Conservation (phyloP, 1,140 invertebrate species). For the Drosophila grimshawi region DNA sequence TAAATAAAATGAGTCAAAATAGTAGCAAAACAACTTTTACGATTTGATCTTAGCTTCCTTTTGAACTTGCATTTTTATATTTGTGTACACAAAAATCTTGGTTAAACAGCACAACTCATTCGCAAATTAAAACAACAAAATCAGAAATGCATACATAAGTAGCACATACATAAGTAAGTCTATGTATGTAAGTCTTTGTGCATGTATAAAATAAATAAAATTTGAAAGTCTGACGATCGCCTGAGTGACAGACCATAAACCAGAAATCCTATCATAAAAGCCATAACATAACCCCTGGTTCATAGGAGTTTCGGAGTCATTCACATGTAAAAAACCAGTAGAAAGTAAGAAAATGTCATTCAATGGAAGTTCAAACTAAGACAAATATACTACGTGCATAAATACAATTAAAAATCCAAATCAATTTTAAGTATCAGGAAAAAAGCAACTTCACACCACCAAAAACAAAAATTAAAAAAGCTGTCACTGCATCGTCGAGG, state of each 20-base stretch:
- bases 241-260: conserved; percentile 21
- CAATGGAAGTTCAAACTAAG: conserved; percentile 6
- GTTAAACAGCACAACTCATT: too few relatives aligned
- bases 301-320: conserved; percentile 11
- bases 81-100: too few relatives aligned
- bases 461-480: conserved; percentile 14
- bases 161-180: neutral
- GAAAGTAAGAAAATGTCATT: neutral
- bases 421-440: conserved; percentile 44
- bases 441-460: conserved; percentile 25
- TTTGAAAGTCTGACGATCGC: conserved; percentile 23
- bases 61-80: too few relatives aligned
- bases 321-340: neutral
- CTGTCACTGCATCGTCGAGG: conserved; percentile 16
- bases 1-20: too few relatives aligned
- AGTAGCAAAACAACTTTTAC: too few relatives aligned
- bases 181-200: neutral
- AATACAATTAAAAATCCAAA: conserved; percentile 16
- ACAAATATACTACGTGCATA: neutral
- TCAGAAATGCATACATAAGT: neutral
- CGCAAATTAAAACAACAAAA: too few relatives aligned
- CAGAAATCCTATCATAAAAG: conserved; percentile 21
- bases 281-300: neutral
- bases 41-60: too few relatives aligned
- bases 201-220: neutral